These are phyloP conservation scores for Meteorus cinctellus DNA, from an alignment of 2,888 invertebrate species.

Conservation along the genomic window DNA sequence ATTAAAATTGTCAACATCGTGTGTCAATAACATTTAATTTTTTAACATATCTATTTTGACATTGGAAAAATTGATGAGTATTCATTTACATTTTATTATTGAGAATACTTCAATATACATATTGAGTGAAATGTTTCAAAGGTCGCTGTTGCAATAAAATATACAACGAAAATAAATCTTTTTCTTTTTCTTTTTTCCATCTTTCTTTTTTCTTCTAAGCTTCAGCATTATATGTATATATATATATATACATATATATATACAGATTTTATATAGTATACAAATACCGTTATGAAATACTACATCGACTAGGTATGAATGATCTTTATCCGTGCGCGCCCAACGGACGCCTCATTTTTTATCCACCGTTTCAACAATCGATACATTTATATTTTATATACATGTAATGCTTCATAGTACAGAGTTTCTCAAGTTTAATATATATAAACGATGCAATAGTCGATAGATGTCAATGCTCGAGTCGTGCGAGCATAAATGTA, in stretches of 20 bases:
- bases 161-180: constrained; percentile 4
- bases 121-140: not conserved
- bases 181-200: not conserved
- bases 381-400: constrained; percentile 18
- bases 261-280: not conserved
- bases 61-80: not conserved
- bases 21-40: not conserved
- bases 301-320: not conserved
- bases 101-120: not conserved
- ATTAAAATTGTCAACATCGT: constrained; percentile 21
- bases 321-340: constrained; percentile 8
- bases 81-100: constrained; percentile 4
- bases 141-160: not conserved
- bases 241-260: not conserved
- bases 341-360: not conserved
- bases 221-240: not conserved
- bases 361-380: constrained; percentile 11
- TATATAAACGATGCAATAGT: constrained; percentile 26
- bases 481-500: constrained; percentile 24
- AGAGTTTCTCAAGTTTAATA: constrained; percentile 21
- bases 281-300: constrained; percentile 8
- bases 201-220: not conserved
- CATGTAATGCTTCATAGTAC: constrained; percentile 9
- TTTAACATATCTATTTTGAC: constrained; percentile 9
- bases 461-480: constrained; percentile 27